These are phyloP conservation scores for Oophaga pumilio DNA, from an alignment of 2,113 vertebrate species.

Conservation along the genomic window DNA sequence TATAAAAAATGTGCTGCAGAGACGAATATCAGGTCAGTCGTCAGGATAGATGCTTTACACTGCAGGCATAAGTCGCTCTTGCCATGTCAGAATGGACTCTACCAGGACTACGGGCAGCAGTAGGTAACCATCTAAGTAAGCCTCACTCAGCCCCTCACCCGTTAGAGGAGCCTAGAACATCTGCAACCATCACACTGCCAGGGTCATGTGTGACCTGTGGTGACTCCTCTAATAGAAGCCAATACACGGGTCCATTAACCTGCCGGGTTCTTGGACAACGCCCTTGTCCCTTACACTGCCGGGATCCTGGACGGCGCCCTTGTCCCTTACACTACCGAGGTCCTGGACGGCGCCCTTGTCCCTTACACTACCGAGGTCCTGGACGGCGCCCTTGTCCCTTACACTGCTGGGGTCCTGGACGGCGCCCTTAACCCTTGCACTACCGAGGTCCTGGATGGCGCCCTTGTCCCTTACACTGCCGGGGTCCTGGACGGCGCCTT, in stretches of 20 bases:
- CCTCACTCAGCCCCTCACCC: too few species aligned
- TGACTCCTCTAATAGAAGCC: too few species aligned
- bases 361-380: neutral
- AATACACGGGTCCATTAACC: too few species aligned
- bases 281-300: neutral
- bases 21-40: too few species aligned
- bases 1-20: too few species aligned
- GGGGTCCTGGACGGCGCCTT: neutral
- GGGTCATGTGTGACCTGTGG: too few species aligned
- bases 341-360: neutral
- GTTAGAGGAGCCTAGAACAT: neutral
- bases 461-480: neutral
- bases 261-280: neutral
- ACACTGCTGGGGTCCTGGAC: neutral
- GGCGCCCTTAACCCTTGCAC: neutral
- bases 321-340: neutral
- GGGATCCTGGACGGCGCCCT: neutral
- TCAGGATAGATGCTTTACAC: too few species aligned
- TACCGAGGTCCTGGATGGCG: too few species aligned
- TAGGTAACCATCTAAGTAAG: too few species aligned
- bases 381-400: neutral
- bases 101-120: too few species aligned
- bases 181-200: neutral
- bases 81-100: too few species aligned
- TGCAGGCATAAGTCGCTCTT: too few species aligned